Evolutionary conservation across 1,140 invertebrate genomes (phyloP).

Genomic region (Heliconius hermathena): DNA sequence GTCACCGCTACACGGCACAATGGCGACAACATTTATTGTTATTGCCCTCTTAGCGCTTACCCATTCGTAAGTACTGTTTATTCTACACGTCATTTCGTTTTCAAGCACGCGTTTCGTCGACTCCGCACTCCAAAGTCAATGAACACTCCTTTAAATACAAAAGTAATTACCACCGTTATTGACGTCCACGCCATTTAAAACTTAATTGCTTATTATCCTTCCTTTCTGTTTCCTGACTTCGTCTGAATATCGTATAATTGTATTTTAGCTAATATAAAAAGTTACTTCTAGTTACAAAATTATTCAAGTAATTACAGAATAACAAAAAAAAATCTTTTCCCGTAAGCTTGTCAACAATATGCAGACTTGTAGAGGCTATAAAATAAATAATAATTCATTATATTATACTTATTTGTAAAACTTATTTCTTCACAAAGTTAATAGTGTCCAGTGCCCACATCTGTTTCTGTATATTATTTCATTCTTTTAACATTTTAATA

Average conservation of each 20-base stretch:
- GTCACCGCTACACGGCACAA: conserved; percentile 52
- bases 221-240: not conserved
- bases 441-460: no score
- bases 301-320: no score
- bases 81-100: conserved; percentile 7
- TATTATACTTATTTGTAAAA: no score
- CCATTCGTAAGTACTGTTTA: conserved; percentile 60
- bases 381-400: no score
- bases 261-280: not conserved
- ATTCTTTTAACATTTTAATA: no score
- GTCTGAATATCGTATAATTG: not conserved
- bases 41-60: conserved; percentile 58
- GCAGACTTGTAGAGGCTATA: no score
- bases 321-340: no score
- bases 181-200: not conserved
- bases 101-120: not conserved
- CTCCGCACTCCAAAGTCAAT: not conserved
- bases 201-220: not conserved
- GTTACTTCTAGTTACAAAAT: not conserved
- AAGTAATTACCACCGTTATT: not conserved
- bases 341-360: no score
- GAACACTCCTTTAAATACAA: not conserved
- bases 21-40: conserved; percentile 52
- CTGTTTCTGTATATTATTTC: no score
- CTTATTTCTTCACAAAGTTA: no score